Percentiles rank a stretch among this genome's conserved stretches.
Conservation (phyloP, 2,797 vertebrate species). For the Eulemur rubriventer region DNA sequence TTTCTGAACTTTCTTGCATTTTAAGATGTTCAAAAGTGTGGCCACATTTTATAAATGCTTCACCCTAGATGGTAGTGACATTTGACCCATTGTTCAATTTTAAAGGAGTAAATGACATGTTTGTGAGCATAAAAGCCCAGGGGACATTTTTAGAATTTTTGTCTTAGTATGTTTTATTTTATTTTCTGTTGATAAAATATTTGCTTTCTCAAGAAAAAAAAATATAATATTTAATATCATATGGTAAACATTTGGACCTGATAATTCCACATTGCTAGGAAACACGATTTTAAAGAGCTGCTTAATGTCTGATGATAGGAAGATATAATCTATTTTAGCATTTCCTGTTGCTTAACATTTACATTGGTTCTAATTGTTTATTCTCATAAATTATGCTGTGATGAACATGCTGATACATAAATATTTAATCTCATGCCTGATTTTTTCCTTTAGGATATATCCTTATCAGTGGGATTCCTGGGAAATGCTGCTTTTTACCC, state of each 20-base stretch:
- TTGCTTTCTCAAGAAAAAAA: conserved; percentile 32
- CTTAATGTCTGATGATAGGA: not conserved
- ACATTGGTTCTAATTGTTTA: not conserved
- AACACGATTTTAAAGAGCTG: conserved; percentile 30
- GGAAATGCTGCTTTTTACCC: not conserved
- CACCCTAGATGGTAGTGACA: not conserved
- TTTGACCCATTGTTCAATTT: conserved; percentile 62
- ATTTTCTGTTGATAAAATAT: conserved; percentile 42
- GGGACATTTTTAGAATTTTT: conserved; percentile 52
- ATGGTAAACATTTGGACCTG: not conserved
- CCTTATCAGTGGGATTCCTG: not conserved
- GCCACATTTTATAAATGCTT: not conserved
- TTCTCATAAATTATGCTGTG: conserved; percentile 29
- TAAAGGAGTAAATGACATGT: conserved; percentile 13
- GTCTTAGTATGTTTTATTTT: conserved; percentile 11
- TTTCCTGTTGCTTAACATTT: conserved; percentile 21
- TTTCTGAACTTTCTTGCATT: not conserved
- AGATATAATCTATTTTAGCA: not conserved
- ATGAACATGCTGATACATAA: not conserved
- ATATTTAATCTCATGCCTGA: conserved; percentile 7
- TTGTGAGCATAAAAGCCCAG: not conserved
- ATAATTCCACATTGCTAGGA: not conserved
- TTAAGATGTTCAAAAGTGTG: not conserved
- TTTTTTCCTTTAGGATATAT: not conserved
- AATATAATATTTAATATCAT: not conserved